Evolutionary conservation across 2,113 vertebrate genomes (phyloP).

Genomic region (Struthidea cinerea): DNA sequence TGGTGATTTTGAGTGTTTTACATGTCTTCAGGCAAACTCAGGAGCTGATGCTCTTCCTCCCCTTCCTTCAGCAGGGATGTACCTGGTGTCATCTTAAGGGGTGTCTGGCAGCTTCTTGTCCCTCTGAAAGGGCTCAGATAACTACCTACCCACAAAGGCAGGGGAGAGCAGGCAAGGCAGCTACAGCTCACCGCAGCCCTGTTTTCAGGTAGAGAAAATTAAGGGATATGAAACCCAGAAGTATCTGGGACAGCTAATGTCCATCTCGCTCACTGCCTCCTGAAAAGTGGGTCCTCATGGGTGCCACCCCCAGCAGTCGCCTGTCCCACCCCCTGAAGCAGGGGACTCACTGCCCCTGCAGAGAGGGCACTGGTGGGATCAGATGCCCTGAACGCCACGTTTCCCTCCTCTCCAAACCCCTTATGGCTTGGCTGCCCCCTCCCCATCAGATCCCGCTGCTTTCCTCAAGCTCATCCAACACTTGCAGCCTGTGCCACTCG

Average conservation of each 20-base stretch:
- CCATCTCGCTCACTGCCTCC: not conserved
- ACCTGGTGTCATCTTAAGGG: not conserved
- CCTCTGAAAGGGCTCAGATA: not conserved
- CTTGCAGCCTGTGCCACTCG: not conserved
- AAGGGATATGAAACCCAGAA: not conserved
- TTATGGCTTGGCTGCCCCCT: not conserved
- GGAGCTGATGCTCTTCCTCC: not conserved
- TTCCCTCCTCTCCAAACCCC: not conserved
- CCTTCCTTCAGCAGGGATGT: not conserved
- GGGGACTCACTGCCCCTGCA: not conserved
- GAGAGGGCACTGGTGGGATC: not conserved
- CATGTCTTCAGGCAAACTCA: not conserved
- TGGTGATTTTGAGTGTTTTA: not conserved
- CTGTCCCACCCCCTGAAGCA: rapidly evolving
- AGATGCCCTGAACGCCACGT: rapidly evolving
- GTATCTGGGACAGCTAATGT: not conserved
- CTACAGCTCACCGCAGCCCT: not conserved
- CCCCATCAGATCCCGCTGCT: not conserved
- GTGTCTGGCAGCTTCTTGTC: not conserved
- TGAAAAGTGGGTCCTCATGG: not conserved
- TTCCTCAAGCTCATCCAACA: not conserved
- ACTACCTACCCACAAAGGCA: not conserved
- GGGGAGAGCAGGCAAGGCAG: not conserved
- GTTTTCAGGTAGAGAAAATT: not conserved
- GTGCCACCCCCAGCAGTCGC: not conserved